Base-by-base conservation (phyloP, 2,888 invertebrate species). In the Agrochola litura region DNA sequence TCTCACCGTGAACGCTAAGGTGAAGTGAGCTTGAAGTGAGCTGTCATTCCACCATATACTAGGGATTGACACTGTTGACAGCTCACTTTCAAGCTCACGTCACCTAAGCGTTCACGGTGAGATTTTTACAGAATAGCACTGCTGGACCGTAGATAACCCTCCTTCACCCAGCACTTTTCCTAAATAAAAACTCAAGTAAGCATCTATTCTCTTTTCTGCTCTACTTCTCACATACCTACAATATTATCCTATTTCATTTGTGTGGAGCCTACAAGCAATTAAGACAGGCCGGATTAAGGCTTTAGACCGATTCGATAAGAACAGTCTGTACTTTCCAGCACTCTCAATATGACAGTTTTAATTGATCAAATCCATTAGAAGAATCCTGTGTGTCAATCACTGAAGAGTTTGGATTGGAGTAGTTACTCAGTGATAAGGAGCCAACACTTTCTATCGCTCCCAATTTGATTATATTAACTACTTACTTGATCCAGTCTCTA, bases 391-490 rank as follows among this genome's bases (percentile, higher is more conserved):
- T 43, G 1, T 10, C 43, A 43, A 10, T 10, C 43, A 43, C 43
- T 9, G 10, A 43, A 10, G 43, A 43, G 43, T 43, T 43, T 43
- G 1, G 2, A 41, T 8, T 41, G 41, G 41, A 41, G 41, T 41
- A 30, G 30, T 30, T 30, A 30, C 9, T n/a, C n/a, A n/a, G n/a
- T 65, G 69, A 30, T 83, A 71, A 63, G 64, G 30, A 67, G 25
- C 54, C 49, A 6, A 46, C n/a, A 71, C 84, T 86, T 86, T 86
- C 75, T 76, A 73, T 37, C 52, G 43, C 46, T 56, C 58, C 83
- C 22, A 58, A 73, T 79, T 68, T 60, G 12, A 73, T 46, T 46
- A 43, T 16, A 41, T 22, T 41, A 75, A 72, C 64, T 58, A 65
- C 54, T 54, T 30, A 30, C 52, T 64, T 67, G 74, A 69, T 83